Percentiles rank a stretch among this genome's conserved stretches.
Evolutionary conservation across 1,140 invertebrate genomes (phyloP).

Genomic region (Dreissena polymorpha): DNA sequence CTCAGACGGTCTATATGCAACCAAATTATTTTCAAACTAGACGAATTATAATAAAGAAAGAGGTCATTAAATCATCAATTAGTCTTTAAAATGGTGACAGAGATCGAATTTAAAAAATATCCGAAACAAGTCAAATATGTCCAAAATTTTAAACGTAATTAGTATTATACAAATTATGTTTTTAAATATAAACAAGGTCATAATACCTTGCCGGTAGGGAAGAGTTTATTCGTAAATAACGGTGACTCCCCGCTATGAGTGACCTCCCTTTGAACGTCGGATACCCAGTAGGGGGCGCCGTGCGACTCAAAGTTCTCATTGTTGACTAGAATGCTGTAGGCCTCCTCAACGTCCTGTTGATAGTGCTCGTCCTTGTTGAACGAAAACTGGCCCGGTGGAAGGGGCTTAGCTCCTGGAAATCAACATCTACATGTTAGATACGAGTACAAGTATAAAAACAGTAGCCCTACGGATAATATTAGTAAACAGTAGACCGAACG

Average conservation of each 20-base stretch:
- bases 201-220: conserved; percentile 42
- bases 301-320: conserved; percentile 44
- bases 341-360: conserved; percentile 46
- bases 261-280: conserved; percentile 49
- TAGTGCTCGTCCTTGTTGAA: conserved; percentile 52
- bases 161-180: neutral
- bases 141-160: too few species aligned
- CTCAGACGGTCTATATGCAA: too few species aligned
- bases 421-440: neutral
- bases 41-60: too few species aligned
- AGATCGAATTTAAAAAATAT: neutral
- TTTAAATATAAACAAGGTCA: neutral
- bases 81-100: neutral
- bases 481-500: neutral
- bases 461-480: neutral
- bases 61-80: too few species aligned
- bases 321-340: conserved; percentile 51
- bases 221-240: conserved; percentile 49
- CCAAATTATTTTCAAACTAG: too few species aligned
- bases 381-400: conserved; percentile 51
- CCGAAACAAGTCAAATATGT: too few species aligned
- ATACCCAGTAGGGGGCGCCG: conserved; percentile 54
- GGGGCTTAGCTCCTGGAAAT: conserved; percentile 50
- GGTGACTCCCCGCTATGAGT: conserved; percentile 62
- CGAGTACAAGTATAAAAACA: neutral